Conservation (phyloP, 2,888 invertebrate genomes). For the Macrophya annulata region DNA sequence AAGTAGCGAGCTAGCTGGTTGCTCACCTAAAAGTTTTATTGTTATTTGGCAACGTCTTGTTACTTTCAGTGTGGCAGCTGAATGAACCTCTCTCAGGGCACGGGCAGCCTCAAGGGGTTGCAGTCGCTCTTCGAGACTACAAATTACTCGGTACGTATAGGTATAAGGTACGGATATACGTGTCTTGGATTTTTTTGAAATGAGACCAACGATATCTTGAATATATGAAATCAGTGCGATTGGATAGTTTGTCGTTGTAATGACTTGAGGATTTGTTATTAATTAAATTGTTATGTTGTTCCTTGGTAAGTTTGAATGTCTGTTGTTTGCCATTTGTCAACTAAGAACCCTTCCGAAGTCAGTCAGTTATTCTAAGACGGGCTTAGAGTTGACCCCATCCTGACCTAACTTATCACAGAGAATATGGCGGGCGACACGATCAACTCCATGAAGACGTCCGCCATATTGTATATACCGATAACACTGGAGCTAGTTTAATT, state of each 20-base stretch:
- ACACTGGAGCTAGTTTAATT: constrained; percentile 55
- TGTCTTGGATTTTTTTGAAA: neutral
- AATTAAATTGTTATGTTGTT: neutral
- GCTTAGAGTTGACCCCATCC: constrained; percentile 1
- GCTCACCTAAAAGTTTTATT: constrained; percentile 52
- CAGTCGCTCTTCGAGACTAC: constrained; percentile 12
- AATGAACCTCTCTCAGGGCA: constrained; percentile 35
- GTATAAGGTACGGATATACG: neutral
- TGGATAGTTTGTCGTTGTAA: no score
- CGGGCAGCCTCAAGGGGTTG: neutral
- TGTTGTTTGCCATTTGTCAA: neutral
- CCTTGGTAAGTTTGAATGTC: neutral
- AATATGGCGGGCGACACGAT: constrained; percentile 34
- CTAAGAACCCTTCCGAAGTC: neutral
- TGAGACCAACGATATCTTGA: neutral
- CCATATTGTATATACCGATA: constrained; percentile 54
- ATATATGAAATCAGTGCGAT: neutral
- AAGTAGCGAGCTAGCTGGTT: neutral
- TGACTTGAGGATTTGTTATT: no score
- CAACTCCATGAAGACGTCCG: constrained; percentile 15
- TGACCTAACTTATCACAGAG: neutral
- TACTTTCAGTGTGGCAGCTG: constrained; percentile 8
- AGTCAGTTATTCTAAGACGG: neutral
- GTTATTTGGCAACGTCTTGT: constrained; percentile 51
- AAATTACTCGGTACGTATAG: no score